These are phyloP conservation scores for Watersipora subatra DNA, from an alignment of 1,140 invertebrate genomes.

Conservation along the genomic window DNA sequence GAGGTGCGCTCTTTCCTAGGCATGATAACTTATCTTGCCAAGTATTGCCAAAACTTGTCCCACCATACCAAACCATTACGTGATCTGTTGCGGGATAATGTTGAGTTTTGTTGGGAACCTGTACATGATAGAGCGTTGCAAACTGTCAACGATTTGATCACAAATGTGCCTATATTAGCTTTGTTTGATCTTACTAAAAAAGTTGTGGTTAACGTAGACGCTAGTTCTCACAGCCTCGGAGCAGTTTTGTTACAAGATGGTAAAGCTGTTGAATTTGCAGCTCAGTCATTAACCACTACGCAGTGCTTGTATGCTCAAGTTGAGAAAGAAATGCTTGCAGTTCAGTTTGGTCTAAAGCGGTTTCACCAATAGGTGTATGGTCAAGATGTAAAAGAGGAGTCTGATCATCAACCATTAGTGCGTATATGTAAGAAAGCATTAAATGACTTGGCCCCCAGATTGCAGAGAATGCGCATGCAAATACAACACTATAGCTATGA, in stretches of 20 bases:
- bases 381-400: slow-evolving; percentile 15
- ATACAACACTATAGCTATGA: slow-evolving; percentile 7
- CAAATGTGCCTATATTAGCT: not conserved
- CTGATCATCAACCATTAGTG: slow-evolving; percentile 32
- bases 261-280: not conserved
- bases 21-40: slow-evolving; percentile 17
- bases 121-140: not conserved
- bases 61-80: slow-evolving; percentile 17
- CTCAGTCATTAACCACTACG: not conserved
- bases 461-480: slow-evolving; percentile 22
- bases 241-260: not conserved
- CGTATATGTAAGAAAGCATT: slow-evolving; percentile 18
- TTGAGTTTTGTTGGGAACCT: slow-evolving; percentile 8
- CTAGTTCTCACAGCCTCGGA: not conserved
- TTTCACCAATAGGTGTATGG: slow-evolving; percentile 45
- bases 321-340: slow-evolving; percentile 45
- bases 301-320: slow-evolving; percentile 42
- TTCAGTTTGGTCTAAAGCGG: slow-evolving; percentile 42
- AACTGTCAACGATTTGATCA: not conserved
- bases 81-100: slow-evolving; percentile 33
- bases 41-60: slow-evolving; percentile 15
- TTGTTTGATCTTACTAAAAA: not conserved
- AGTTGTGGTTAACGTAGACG: not conserved
- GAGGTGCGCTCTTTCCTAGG: slow-evolving; percentile 16
- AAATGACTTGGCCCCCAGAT: slow-evolving; percentile 10